These are phyloP conservation scores for Cactoblastis cactorum DNA, from an alignment of 2,888 invertebrate genomes.

Conservation along the genomic window DNA sequence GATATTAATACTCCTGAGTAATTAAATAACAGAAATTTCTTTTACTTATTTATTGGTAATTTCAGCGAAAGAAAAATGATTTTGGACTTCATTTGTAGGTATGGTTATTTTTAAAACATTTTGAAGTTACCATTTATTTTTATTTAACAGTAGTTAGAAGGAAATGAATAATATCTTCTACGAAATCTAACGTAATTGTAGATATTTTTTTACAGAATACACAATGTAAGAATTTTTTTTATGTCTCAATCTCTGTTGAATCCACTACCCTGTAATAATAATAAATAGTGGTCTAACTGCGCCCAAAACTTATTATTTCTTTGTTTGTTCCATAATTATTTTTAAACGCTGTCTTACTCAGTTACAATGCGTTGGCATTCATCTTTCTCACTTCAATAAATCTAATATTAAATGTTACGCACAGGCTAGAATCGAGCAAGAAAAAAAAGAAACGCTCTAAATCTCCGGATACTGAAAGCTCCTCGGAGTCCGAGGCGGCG, in stretches of 20 bases:
- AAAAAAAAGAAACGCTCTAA: constrained; percentile 80
- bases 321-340: not conserved
- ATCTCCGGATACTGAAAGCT: constrained; percentile 72
- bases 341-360: no score
- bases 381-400: not conserved
- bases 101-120: constrained; percentile 32
- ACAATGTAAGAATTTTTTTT: not conserved
- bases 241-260: not conserved
- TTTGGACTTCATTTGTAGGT: constrained; percentile 67
- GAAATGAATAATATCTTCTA: not conserved
- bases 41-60: constrained; percentile 34
- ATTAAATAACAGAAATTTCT: not conserved
- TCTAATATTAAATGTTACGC: constrained; percentile 16
- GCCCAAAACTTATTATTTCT: not conserved
- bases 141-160: not conserved
- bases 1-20: no score
- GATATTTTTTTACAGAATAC: not conserved
- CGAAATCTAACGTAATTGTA: not conserved
- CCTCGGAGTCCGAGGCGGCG: constrained; percentile 63
- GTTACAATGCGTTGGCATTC: no score
- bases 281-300: no score
- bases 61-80: constrained; percentile 73
- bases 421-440: constrained; percentile 66
- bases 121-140: not conserved
- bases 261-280: no score